Conservation (phyloP, 2,113 vertebrate species). For the Lophura nycthemera region DNA sequence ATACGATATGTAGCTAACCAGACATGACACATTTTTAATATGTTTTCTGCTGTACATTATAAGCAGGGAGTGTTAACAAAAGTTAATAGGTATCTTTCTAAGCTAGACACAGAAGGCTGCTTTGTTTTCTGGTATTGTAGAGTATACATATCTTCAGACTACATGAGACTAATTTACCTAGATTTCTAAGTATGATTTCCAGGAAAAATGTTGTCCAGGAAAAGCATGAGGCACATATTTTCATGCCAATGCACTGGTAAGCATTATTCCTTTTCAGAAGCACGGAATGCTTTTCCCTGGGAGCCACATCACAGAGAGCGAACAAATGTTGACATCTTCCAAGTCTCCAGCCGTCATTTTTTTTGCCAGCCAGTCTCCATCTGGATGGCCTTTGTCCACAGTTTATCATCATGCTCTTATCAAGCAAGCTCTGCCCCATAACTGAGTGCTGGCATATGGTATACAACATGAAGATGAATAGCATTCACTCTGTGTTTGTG, state of each 20-base stretch:
- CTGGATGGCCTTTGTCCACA: background rate
- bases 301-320: fast-evolving
- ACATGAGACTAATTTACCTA: background rate
- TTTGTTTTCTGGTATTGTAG: background rate
- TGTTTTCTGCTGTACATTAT: background rate
- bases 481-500: background rate
- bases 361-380: background rate
- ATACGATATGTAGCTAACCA: fast-evolving
- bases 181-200: background rate
- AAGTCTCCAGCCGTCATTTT: background rate
- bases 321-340: background rate
- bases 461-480: background rate
- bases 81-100: background rate
- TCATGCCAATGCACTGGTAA: no score
- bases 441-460: fast-evolving
- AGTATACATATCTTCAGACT: background rate
- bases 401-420: background rate
- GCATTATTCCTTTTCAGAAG: background rate
- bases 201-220: background rate
- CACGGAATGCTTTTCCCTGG: background rate
- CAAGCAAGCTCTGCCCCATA: background rate
- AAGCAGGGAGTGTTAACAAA: background rate
- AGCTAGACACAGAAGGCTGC: background rate
- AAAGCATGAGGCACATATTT: background rate
- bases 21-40: background rate